These are phyloP conservation scores for Hylaea fasciaria DNA, from an alignment of 2,888 invertebrate species.

Conservation along the genomic window DNA sequence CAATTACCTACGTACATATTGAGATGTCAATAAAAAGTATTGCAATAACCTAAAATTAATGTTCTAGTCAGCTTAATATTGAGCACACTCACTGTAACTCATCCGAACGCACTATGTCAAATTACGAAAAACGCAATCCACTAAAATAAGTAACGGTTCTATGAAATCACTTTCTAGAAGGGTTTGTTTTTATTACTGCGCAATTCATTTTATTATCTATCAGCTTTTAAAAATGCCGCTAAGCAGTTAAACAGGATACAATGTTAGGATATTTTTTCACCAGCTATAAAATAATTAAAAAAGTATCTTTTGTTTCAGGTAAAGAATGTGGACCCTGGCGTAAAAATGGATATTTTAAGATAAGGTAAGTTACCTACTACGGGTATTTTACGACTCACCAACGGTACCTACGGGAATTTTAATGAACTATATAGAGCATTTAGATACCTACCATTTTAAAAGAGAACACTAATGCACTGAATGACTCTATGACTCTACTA, in stretches of 20 bases:
- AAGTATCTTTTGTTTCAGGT: constrained; percentile 23
- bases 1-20: no score
- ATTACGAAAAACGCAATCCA: constrained; percentile 2
- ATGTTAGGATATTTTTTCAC: constrained; percentile 7
- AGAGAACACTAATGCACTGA: no score
- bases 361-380: not conserved
- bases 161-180: constrained; percentile 37
- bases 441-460: no score
- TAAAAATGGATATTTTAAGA: not conserved
- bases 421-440: no score
- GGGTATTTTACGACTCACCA: no score
- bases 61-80: no score
- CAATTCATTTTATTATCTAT: constrained; percentile 37
- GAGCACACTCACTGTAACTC: not conserved
- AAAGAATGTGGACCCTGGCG: not conserved
- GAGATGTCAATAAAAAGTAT: no score
- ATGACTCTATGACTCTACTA: no score
- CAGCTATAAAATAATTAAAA: constrained; percentile 8
- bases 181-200: constrained; percentile 47
- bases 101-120: constrained; percentile 23
- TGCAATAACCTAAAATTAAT: no score
- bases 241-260: constrained; percentile 24
- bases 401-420: no score
- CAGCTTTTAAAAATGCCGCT: constrained; percentile 46
- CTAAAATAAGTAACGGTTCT: constrained; percentile 29